Evolutionary conservation across 2,797 vertebrate genomes (phyloP), one percentile per base, ranked within the genome.

Genomic region (Mastacembelus armatus): DNA sequence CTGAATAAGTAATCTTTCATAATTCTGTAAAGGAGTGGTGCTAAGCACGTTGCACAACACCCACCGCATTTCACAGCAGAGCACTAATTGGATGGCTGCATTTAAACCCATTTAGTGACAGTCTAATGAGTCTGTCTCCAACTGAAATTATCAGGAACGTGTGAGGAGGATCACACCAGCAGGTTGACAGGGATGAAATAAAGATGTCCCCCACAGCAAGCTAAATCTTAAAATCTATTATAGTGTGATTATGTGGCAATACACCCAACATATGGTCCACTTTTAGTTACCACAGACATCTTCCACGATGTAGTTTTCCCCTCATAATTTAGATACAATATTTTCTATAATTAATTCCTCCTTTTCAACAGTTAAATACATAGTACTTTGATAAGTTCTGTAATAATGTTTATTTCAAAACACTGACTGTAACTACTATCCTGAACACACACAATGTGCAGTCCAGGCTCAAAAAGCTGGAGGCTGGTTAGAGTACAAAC

Each of bases 71-170:
- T 90, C 91, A 87, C 93, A 92, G 92, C 91, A 81, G 85, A 87
- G 82, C 78, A 83, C 89, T 94, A 94, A 94, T 93, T 94, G 92
- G 92, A 85, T 71, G 79, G 84, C 74, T 89, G 87, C 85, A 90
- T 92, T 94, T 92, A 92, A 93, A 90, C 88, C 89, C 84, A 85
- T 92, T 93, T 91, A 92, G 90, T 86, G 90, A 91, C 88, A 90
- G 88, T 85, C 86, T 92, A 94, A 93, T 93, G 91, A 93, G 89
- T 88, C 81, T 77, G 86, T 83, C 87, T 90, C 77, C 73, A 70
- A 78, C 88, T 68, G 84, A 88, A 88, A 87, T 82, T 24, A 88
- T 88, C 84, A 76, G 81, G 72, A 83, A 87, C 65, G 83, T 81
- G 85, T 85, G 83, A 88, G 84, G 83, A 84, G 69, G 74, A 90